Evolutionary conservation across 2,113 vertebrate species (phyloP).

Genomic region (Erythrolamprus reginae): DNA sequence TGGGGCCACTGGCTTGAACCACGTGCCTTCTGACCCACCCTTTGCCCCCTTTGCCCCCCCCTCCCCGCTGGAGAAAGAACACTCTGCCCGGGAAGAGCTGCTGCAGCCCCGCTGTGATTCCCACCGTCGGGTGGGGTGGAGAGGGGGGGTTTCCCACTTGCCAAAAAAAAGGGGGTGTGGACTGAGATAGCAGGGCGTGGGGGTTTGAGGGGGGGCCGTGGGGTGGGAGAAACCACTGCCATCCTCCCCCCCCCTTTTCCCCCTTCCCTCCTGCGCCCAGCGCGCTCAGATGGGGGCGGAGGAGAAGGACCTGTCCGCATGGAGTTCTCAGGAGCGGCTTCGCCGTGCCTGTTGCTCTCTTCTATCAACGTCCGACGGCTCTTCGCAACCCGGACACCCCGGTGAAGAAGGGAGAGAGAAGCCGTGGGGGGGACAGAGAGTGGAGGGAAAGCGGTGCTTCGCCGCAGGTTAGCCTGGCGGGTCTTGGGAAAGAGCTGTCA

Average conservation of each 20-base stretch:
- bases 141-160: not conserved
- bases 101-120: not conserved
- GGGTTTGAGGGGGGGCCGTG: not conserved
- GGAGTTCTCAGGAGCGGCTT: not conserved
- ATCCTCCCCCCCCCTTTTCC: not conserved
- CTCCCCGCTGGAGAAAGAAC: no score
- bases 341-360: not conserved
- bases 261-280: not conserved
- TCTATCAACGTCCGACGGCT: not conserved
- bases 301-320: conserved; percentile 12
- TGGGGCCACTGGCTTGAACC: no score
- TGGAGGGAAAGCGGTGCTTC: not conserved
- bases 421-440: not conserved
- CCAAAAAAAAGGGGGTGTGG: conserved; percentile 8
- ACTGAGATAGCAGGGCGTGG: not conserved
- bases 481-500: not conserved
- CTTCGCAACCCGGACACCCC: not conserved
- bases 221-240: not conserved
- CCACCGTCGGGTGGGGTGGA: not conserved
- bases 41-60: not conserved
- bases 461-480: not conserved
- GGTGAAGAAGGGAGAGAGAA: not conserved
- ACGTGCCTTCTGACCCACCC: conserved; percentile 4
- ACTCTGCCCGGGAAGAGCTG: not conserved
- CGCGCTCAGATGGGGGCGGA: conserved; percentile 1